phyloP scores from a whole-genome alignment of 2,888 invertebrate genomes.

The Thereva nobilitata region DNA sequence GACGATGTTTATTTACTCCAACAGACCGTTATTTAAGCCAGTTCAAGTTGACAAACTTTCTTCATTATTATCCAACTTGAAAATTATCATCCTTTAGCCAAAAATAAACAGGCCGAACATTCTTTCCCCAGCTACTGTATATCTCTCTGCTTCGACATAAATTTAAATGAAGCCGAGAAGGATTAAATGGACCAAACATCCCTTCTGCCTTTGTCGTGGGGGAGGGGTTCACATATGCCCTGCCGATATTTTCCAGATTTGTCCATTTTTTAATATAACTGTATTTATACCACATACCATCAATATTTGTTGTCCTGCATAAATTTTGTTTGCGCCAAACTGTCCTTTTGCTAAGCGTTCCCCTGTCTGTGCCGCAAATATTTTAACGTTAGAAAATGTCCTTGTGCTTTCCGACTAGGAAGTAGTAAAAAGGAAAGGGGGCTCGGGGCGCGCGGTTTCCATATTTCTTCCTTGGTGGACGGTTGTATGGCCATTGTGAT shows the following conservation, averaged over 20 bases:
- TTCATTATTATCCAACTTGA: no score
- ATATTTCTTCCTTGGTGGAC: slow-evolving; percentile 37
- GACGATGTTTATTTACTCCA: no score
- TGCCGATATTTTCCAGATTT: slow-evolving; percentile 19
- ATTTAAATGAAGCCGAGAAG: background rate
- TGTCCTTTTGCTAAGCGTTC: slow-evolving; percentile 30
- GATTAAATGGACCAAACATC: slow-evolving; percentile 36
- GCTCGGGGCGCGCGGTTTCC: slow-evolving; percentile 21
- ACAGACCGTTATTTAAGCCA: no score
- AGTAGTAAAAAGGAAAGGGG: no score
- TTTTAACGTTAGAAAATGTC: slow-evolving; percentile 28
- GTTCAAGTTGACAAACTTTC: no score
- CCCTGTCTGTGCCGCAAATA: background rate
- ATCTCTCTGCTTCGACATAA: no score
- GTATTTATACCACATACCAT: background rate
- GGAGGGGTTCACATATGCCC: slow-evolving; percentile 22
- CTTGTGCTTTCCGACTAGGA: slow-evolving; percentile 2
- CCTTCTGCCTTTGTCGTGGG: background rate
- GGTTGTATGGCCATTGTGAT: slow-evolving; percentile 37
- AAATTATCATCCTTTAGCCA: no score
- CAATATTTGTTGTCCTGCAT: slow-evolving; percentile 26
- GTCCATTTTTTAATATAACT: slow-evolving; percentile 16
- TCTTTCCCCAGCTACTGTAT: no score
- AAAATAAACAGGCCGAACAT: no score
- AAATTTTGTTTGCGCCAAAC: slow-evolving; percentile 35